phyloP scores from a whole-genome alignment of 1,140 invertebrate species.

The Lutraria rhynchaena region DNA sequence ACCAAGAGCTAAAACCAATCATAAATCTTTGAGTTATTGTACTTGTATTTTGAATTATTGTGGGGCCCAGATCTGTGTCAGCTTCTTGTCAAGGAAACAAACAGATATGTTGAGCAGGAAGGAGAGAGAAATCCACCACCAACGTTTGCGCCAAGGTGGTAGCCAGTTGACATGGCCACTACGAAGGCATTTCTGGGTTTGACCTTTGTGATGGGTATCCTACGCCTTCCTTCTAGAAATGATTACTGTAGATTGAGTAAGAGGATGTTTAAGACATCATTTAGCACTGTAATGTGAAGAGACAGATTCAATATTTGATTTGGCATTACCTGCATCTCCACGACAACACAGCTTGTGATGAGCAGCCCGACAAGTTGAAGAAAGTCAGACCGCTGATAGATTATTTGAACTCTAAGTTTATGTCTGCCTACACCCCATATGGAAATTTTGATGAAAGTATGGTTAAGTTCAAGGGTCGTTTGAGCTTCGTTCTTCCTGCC shows the following conservation, averaged over 20 bases:
- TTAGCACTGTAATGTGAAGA: constrained; percentile 18
- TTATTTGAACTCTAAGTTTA: not conserved
- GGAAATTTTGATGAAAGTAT: constrained; percentile 72
- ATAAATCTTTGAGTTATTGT: too few relatives aligned
- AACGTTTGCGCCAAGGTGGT: constrained; percentile 21
- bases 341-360: not conserved
- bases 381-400: not conserved
- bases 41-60: too few relatives aligned
- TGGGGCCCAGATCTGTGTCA: not conserved
- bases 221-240: constrained; percentile 22
- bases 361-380: constrained; percentile 5
- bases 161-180: not conserved
- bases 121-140: constrained; percentile 16
- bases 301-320: constrained; percentile 33
- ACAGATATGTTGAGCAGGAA: constrained; percentile 11
- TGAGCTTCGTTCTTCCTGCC: constrained; percentile 79
- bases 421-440: constrained; percentile 22
- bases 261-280: constrained; percentile 23
- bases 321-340: constrained; percentile 41
- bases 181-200: constrained; percentile 32
- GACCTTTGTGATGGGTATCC: constrained; percentile 5
- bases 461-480: constrained; percentile 74
- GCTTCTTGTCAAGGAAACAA: not conserved
- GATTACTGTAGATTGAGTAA: constrained; percentile 26
- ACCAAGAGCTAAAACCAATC: too few relatives aligned